Percentiles rank a stretch among this genome's conserved stretches.
Evolutionary conservation across 2,113 vertebrate species (phyloP).

Genomic region (Gavia stellata): DNA sequence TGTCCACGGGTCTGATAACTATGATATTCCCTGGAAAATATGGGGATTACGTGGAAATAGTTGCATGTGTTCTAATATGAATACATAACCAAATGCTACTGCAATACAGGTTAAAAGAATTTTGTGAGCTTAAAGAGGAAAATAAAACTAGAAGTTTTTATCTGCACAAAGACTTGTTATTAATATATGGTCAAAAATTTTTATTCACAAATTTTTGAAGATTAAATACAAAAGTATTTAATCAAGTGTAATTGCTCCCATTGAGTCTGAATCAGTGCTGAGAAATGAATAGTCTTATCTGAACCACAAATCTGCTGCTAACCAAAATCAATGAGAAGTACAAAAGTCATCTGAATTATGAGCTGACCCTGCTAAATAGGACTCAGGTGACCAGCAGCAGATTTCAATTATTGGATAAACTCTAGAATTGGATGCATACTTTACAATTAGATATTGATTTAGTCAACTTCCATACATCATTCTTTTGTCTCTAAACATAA

Average conservation of each 20-base stretch:
- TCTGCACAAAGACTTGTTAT: neutral
- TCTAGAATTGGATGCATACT: neutral
- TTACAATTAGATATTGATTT: constrained; percentile 53
- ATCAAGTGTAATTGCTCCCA: neutral
- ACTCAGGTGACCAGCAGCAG: neutral
- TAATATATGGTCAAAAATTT: neutral
- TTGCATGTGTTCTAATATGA: neutral
- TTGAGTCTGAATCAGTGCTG: neutral
- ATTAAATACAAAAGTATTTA: neutral
- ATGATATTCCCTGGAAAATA: neutral
- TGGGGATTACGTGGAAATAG: neutral
- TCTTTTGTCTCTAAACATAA: constrained; percentile 26
- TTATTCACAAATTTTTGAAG: neutral
- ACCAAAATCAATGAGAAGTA: constrained; percentile 41
- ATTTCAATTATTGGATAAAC: constrained; percentile 15
- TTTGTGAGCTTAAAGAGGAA: neutral
- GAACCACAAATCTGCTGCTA: constrained; percentile 19
- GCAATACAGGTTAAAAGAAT: neutral
- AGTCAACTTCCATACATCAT: neutral
- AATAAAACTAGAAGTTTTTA: neutral
- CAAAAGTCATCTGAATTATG: constrained; percentile 19
- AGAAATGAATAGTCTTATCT: neutral
- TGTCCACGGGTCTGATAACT: neutral
- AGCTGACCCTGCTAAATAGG: constrained; percentile 21
- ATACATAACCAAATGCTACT: neutral